phyloP scores from a whole-genome alignment of 2,888 invertebrate species.

The Deilephila elpenor region DNA sequence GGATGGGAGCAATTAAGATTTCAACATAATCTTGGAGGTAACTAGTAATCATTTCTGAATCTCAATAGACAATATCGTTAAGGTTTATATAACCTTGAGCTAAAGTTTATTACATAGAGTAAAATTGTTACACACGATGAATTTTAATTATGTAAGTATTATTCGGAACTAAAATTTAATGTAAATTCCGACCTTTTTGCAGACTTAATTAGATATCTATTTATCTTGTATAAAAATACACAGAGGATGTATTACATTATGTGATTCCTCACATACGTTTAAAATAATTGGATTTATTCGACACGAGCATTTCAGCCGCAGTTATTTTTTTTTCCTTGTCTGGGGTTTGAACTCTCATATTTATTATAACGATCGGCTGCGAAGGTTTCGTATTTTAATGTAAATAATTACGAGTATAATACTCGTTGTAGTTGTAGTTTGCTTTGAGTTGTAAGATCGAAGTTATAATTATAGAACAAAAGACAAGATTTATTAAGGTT shows the following conservation, averaged over 20 bases:
- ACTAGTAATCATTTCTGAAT: background rate
- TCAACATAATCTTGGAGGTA: background rate
- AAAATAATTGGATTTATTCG: slow-evolving; percentile 22
- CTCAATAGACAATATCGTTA: background rate
- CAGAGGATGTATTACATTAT: background rate
- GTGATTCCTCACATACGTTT: slow-evolving; percentile 5
- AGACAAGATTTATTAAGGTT: background rate
- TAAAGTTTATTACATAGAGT: background rate
- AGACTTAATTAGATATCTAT: background rate
- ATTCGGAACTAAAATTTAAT: background rate
- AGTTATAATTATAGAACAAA: no score
- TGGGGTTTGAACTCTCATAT: background rate
- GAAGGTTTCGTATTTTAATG: background rate
- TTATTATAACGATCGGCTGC: background rate
- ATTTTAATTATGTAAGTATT: slow-evolving; percentile 1
- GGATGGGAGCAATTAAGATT: no score
- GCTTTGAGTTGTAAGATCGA: background rate
- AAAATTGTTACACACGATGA: background rate
- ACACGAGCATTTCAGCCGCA: background rate
- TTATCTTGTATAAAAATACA: slow-evolving; percentile 15
- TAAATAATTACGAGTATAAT: background rate
- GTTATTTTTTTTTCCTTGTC: background rate
- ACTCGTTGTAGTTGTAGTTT: no score
- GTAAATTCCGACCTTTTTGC: background rate
- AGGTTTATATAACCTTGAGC: background rate